These are phyloP conservation scores for Cyclophora albipunctata DNA, from an alignment of 2,888 invertebrate species.

Conservation along the genomic window DNA sequence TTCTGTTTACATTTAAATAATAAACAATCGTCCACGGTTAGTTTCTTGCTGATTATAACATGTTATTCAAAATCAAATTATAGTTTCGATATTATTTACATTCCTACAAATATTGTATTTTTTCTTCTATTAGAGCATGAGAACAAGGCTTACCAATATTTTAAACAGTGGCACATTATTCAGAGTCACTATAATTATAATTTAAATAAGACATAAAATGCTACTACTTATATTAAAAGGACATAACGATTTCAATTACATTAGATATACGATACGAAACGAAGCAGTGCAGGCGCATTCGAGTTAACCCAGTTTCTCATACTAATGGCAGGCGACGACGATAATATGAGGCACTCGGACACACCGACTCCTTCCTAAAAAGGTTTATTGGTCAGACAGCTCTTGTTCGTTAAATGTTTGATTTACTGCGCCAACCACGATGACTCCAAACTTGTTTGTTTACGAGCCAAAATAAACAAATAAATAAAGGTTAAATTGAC, in stretches of 20 bases:
- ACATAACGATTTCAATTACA: slow-evolving; percentile 5
- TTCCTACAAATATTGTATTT: too few relatives aligned
- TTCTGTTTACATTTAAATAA: too few relatives aligned
- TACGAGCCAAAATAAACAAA: slow-evolving; percentile 15
- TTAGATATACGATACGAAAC: slow-evolving; percentile 1
- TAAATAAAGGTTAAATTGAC: not conserved
- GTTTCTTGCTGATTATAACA: too few relatives aligned
- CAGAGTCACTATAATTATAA: too few relatives aligned
- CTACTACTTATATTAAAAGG: not conserved
- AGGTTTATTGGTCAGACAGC: slow-evolving; percentile 54
- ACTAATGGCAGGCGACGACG: slow-evolving; percentile 21
- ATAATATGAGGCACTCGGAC: slow-evolving; percentile 37
- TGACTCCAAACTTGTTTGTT: slow-evolving; percentile 26
- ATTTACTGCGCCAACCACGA: slow-evolving; percentile 46
- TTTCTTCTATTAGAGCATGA: too few relatives aligned
- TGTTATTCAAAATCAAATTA: too few relatives aligned
- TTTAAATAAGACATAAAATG: not conserved
- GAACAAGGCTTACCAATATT: too few relatives aligned
- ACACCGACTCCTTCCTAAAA: slow-evolving; percentile 35
- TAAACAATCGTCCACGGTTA: too few relatives aligned
- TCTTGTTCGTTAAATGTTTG: slow-evolving; percentile 52
- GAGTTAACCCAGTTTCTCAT: slow-evolving; percentile 20
- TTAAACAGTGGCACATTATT: too few relatives aligned
- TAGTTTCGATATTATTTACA: too few relatives aligned
- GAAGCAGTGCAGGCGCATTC: slow-evolving; percentile 20